Base-by-base conservation (phyloP, 2,113 vertebrate genomes). In the Perognathus longimembris region DNA sequence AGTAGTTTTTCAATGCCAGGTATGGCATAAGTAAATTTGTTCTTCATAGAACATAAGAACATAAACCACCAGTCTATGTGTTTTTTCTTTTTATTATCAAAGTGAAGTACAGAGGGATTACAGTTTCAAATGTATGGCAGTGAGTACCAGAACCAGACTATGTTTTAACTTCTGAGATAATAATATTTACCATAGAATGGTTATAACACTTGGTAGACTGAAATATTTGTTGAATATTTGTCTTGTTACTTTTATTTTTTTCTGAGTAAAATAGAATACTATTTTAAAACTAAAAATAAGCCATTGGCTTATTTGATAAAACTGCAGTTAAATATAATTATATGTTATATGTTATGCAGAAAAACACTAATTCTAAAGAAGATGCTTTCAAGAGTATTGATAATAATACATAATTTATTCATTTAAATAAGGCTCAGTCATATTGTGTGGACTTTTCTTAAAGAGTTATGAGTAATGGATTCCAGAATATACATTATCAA, bases 211-310 rank as follows among this genome's bases (percentile, higher is more conserved):
- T 80, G 45, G 21, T 4, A 61, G 20, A 61, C n/a, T 54, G 26
- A 73, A 4, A 22, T 71, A 85, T 79, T 84, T 83, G 14, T 79
- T 50, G 6, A 85, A 20, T 79, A 1, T 28, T 63, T 50, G 59
- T 30, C 18, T 74, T 90, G 34, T 4, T 54, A 83, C 32, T 88
- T 93, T 85, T 86, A 85, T 7, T 50, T 69, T 80, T 93, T 85
- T 28, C 24, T 85, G 54, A 59, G 32, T 67, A 38, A 83, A 74
- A 75, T 67, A 21, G 77, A 92, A 61, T 34, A 76, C 63, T 50
- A 61, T 73, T 85, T 85, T 75, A 17, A 70, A 75, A 59, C 12
- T 67, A 69, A 82, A 71, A 80, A 30, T 45, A 6, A 22, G 12
- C 32, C 40, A 74, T 17, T 36, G 2, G 6, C 59, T 83, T 38